A percentile compares a stretch with the other conserved stretches of the same genome.
Evolutionary conservation across 2,113 vertebrate species (phyloP).

Genomic region (Erythrocercus mccallii): DNA sequence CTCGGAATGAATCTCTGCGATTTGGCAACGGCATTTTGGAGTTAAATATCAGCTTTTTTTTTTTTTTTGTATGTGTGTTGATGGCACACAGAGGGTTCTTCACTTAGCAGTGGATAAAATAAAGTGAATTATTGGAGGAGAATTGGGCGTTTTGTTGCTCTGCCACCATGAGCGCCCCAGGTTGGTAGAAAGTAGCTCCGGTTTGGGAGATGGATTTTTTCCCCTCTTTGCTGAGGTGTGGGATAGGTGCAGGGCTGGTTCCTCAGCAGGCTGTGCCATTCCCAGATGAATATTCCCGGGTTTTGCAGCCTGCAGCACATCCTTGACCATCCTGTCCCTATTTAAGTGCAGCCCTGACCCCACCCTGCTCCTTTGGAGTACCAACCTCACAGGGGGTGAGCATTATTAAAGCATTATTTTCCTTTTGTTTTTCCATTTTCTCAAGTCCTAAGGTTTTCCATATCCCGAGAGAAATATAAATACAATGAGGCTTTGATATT

Average conservation of each 20-base stretch:
- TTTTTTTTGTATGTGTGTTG: not conserved
- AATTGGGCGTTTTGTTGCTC: accelerated
- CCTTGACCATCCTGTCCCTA: not conserved
- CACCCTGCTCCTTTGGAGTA: not conserved
- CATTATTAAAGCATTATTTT: not conserved
- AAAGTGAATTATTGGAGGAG: not conserved
- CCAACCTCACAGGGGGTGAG: not conserved
- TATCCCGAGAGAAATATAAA: not conserved
- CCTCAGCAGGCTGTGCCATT: not conserved
- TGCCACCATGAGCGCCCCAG: accelerated
- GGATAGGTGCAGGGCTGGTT: not conserved
- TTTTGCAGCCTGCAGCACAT: not conserved
- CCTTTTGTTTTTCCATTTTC: not conserved
- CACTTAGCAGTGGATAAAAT: not conserved
- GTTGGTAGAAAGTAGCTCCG: accelerated
- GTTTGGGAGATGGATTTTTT: accelerated
- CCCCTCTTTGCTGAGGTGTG: accelerated
- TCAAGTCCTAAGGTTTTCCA: not conserved
- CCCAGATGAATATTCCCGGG: not conserved
- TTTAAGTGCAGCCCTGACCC: conserved; percentile 8
- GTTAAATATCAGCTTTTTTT: not conserved
- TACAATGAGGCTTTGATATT: not conserved
- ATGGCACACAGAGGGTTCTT: not conserved
- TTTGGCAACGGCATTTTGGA: not conserved
- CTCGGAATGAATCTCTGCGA: not conserved